Evolutionary conservation across 2,797 vertebrate species (phyloP).

Genomic region (Podarcis siculus): DNA sequence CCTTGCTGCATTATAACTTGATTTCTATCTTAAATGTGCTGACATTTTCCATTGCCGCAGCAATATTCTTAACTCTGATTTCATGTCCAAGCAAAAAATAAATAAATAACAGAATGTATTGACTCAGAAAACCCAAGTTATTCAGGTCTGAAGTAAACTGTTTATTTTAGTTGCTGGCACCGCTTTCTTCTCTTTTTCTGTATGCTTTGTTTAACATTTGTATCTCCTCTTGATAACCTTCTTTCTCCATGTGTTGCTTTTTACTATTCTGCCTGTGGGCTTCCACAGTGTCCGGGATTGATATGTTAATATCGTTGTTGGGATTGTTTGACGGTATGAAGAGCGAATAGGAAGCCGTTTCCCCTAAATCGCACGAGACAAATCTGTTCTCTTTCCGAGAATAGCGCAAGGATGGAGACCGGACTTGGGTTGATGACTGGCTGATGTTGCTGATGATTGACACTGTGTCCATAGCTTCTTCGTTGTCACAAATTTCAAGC

Average conservation of each 20-base stretch:
- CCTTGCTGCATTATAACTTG: not conserved
- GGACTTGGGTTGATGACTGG: conserved; percentile 91
- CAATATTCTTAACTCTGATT: not conserved
- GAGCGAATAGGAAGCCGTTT: conserved; percentile 95
- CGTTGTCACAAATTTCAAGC: conserved; percentile 96
- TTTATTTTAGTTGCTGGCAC: conserved; percentile 21
- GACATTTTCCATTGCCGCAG: not conserved
- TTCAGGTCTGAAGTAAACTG: not conserved
- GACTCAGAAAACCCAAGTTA: not conserved
- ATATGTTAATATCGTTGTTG: conserved; percentile 90
- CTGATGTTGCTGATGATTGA: conserved; percentile 98
- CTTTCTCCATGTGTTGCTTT: conserved; percentile 83
- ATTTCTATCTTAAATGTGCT: not conserved
- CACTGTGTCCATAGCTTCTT: conserved; percentile 96
- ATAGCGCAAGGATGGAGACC: conserved; percentile 94
- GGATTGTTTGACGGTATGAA: conserved; percentile 89
- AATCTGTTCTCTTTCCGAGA: conserved; percentile 96
- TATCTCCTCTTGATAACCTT: conserved; percentile 93
- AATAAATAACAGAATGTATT: not conserved
- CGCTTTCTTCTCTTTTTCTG: conserved; percentile 79
- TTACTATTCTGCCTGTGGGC: conserved; percentile 93
- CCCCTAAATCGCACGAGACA: conserved; percentile 93
- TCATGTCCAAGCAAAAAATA: not conserved
- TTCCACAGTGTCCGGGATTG: conserved; percentile 97
- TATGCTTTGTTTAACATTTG: conserved; percentile 94